Evolutionary conservation across 1,140 invertebrate genomes (phyloP).

Genomic region (Schlechtendalia chinensis): DNA sequence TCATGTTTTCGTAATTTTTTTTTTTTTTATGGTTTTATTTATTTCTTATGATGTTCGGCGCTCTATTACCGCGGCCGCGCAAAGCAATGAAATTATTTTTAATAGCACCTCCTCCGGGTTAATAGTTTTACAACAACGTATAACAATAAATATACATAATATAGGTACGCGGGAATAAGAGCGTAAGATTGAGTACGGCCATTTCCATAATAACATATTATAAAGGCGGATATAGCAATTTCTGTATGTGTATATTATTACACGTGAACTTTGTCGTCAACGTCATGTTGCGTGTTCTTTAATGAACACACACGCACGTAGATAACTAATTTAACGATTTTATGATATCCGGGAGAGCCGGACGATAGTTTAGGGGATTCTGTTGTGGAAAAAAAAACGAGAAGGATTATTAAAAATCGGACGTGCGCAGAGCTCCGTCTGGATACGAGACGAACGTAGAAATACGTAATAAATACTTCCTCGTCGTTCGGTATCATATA

Average conservation of each 20-base stretch:
- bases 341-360: not conserved
- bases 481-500: not conserved
- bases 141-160: not conserved
- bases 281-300: not conserved
- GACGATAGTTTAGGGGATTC: not conserved
- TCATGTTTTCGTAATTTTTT: not conserved
- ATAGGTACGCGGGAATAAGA: not conserved
- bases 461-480: not conserved
- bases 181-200: too few species aligned
- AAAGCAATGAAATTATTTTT: constrained; percentile 4
- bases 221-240: not conserved
- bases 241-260: not conserved
- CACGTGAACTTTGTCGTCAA: not conserved
- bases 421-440: not conserved
- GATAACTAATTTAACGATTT: not conserved
- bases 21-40: constrained; percentile 10
- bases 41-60: not conserved
- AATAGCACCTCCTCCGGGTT: not conserved
- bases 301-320: not conserved
- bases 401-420: too few species aligned
- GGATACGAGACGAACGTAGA: not conserved
- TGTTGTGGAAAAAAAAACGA: not conserved
- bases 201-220: not conserved
- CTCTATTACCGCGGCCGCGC: not conserved
- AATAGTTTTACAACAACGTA: constrained; percentile 8